A percentile compares a stretch with the other conserved stretches of the same genome.
Conservation (phyloP, 2,797 vertebrate species). For the Halcyon badia region DNA sequence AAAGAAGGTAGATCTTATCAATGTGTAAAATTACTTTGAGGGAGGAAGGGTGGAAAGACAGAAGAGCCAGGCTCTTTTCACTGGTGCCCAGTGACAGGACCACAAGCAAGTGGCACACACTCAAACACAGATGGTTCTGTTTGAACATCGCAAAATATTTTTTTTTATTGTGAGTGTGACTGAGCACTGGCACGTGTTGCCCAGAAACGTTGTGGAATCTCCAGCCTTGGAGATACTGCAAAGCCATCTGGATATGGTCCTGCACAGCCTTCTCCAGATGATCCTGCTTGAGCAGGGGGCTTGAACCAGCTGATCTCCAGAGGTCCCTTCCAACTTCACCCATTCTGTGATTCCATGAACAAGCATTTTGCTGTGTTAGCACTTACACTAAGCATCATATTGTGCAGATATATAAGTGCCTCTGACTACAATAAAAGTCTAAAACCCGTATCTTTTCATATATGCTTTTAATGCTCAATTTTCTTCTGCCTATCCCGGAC, state of each 20-base stretch:
- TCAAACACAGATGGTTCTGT: not conserved
- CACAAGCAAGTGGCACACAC: not conserved
- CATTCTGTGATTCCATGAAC: not conserved
- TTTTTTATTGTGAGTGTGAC: not conserved
- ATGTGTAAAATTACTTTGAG: not conserved
- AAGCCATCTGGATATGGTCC: not conserved
- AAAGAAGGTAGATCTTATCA: not conserved
- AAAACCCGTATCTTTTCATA: fast-evolving
- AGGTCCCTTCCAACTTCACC: not conserved
- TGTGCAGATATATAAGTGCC: not conserved
- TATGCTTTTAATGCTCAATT: not conserved
- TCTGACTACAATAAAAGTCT: not conserved
- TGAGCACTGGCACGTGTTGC: not conserved
- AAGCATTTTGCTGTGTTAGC: not conserved
- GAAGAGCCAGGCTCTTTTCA: not conserved
- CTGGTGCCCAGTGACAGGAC: not conserved
- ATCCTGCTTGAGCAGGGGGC: fast-evolving
- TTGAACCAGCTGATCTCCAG: not conserved
- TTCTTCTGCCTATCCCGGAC: not conserved
- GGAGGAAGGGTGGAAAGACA: not conserved
- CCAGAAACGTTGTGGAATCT: not conserved
- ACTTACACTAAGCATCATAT: not conserved
- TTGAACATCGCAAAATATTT: not conserved
- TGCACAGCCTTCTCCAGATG: not conserved
- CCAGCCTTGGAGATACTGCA: not conserved